Percentiles rank a stretch among this genome's conserved stretches.
Evolutionary conservation across 2,113 vertebrate genomes (phyloP).

Genomic region (Callochromis pleurospilus): DNA sequence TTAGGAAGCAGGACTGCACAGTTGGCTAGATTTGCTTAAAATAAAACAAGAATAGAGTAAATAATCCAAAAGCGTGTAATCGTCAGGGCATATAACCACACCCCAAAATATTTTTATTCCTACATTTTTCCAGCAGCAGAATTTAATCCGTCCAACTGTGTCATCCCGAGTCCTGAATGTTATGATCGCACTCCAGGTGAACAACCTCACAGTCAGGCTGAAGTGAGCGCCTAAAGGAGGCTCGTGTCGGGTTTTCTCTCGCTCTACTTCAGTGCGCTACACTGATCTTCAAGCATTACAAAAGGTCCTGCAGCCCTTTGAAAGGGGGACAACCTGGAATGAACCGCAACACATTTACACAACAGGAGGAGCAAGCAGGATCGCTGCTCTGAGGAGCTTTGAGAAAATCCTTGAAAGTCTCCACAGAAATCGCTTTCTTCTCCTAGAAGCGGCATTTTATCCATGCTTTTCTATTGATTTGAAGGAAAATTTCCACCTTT

Average conservation of each 20-base stretch:
- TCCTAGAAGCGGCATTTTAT: neutral
- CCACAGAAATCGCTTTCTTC: neutral
- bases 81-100: neutral
- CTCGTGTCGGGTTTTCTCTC: neutral
- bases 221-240: neutral
- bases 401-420: conserved; percentile 56
- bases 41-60: neutral
- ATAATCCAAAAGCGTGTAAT: neutral
- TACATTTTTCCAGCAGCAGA: neutral
- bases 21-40: neutral
- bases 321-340: conserved; percentile 12
- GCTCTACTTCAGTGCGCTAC: neutral
- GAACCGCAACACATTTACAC: neutral
- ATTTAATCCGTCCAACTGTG: neutral
- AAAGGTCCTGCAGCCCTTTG: neutral
- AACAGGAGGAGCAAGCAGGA: neutral
- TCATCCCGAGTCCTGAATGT: neutral
- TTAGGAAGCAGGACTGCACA: conserved; percentile 24
- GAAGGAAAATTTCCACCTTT: neutral
- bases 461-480: neutral
- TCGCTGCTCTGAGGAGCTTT: conserved; percentile 13
- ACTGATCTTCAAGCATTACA: neutral
- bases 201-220: conserved; percentile 7
- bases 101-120: fast-evolving
- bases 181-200: conserved; percentile 25